These are phyloP conservation scores for Drosophila buzzatii DNA, from an alignment of 2,888 invertebrate species.

Conservation along the genomic window DNA sequence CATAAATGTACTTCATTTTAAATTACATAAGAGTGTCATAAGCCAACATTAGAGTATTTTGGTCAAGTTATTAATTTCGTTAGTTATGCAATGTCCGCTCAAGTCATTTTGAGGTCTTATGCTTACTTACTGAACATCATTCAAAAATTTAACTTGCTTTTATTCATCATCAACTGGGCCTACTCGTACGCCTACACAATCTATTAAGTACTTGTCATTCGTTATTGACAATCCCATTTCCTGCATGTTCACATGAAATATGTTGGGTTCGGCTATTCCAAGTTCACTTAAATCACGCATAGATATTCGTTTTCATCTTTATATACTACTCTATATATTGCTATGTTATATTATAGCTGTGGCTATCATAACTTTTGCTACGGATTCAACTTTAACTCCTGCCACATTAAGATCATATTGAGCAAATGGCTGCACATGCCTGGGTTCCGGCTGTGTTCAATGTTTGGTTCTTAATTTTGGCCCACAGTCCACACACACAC, in stretches of 20 bases:
- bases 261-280: not conserved
- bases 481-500: slow-evolving; percentile 22
- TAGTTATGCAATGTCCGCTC: not conserved
- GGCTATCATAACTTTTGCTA: slow-evolving; percentile 21
- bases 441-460: slow-evolving; percentile 15
- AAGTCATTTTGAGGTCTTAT: not conserved
- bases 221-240: not conserved
- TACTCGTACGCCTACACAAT: not conserved
- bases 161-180: not conserved
- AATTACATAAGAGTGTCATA: not conserved
- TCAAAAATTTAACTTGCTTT: not conserved
- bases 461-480: slow-evolving; percentile 39
- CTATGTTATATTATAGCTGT: slow-evolving; percentile 14
- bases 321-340: slow-evolving; percentile 1
- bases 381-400: slow-evolving; percentile 15
- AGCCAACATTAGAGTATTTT: not conserved
- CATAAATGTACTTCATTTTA: not conserved
- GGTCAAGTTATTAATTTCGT: not conserved
- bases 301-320: slow-evolving; percentile 3
- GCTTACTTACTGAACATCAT: not conserved
- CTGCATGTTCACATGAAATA: not conserved
- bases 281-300: slow-evolving; percentile 11
- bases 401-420: slow-evolving; percentile 37
- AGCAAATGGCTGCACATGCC: slow-evolving; percentile 12
- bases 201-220: not conserved